Base-by-base conservation (phyloP, 2,888 invertebrate species). In the Zootermopsis nevadensis region DNA sequence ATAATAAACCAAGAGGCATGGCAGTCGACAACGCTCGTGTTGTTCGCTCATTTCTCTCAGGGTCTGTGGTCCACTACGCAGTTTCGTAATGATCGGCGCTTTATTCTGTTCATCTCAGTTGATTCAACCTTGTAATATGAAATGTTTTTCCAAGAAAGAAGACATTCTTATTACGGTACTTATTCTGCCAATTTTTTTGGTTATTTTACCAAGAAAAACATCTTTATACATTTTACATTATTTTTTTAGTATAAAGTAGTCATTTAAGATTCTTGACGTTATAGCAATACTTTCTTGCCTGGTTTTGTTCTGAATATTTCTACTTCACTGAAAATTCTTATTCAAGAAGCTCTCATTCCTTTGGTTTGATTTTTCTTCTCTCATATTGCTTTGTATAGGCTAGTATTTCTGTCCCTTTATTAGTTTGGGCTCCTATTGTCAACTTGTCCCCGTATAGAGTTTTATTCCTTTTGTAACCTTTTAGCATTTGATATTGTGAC, bases 381-480 rank as follows among this genome's bases (percentile, higher is more conserved):
- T 27, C n/a, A 27, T 60, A 60, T 60, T 1, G n/a, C 60, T 60
- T 27, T 27, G 8, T 27, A 27, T 27, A 27, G 27, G 60, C 27
- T 60, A 27, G 1, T 60, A 60, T 60, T 60, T 12, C 27, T n/a
- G 60, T 27, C 60, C n/a, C 60, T 27, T 60, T 60, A 60, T 60
- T 60, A 60, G 27, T 60, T 27, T n/a, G n/a, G 60, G 60, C 15
- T n/a, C n/a, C n/a, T 60, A 60, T 60, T 60, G 60, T 60, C 60
- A 60, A 60, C 60, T 60, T 60, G 27, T 27, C 60, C 60, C 2
- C 1, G 60, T 6, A 60, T 15, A 60, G 60, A 60, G n/a, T 60
- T 60, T 27, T 60, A 10, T 27, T 60, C 60, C 4, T n/a, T 1
- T 12, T n/a, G 10, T 27, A n/a, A 4, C 2, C 27, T 27, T 60